Base-by-base conservation (phyloP, 2,888 invertebrate species). In the Anaspis maculata region DNA sequence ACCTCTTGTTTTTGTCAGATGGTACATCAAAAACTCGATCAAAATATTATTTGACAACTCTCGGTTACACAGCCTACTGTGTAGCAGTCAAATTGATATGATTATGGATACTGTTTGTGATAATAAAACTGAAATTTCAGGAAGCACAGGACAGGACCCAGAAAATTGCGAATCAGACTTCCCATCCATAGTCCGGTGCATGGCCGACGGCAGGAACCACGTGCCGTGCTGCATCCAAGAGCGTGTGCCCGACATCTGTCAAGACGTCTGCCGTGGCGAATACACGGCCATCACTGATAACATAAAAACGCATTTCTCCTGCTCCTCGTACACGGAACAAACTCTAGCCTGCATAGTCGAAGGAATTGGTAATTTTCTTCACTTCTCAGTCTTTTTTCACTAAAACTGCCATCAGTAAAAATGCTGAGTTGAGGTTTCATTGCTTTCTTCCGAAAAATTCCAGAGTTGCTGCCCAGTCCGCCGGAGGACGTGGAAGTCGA, bases 261-360 rank as follows among this genome's bases (percentile, higher is more conserved):
- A 85, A 55, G 86, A 87, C 46, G 84, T 88, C 44, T 88, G 88
- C 56, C 70, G 84, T 1, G 88, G 88, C 14, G 85, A 87, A 59
- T 88, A 87, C 63, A 85, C 85, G 0, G 78, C 84, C 1, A 86
- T 86, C 40, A 85, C 85, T 0, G 85, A 87, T 57, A 81, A 81
- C 52, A 79, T 88, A 37, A 82, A 83, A 61, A 85, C 86, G 0
- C 84, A 88, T 52, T 85, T 87, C 60, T 85, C 85, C 2, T 88
- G 88, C 57, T 81, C 86, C 0, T 74, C 83, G 1, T 85, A 86
- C 52, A 87, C 87, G 46, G 79, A 86, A 54, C 80, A 81, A 50
- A 87, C 87, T 0, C 60, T 88, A 21, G 83, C 86, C 34, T 88
- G 88, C 55, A 86, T 88, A 45, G 78, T 85, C 15, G 83, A 84